These are phyloP conservation scores for Leucoraja erinaceus DNA, from an alignment of 2,113 vertebrate genomes.

Conservation along the genomic window DNA sequence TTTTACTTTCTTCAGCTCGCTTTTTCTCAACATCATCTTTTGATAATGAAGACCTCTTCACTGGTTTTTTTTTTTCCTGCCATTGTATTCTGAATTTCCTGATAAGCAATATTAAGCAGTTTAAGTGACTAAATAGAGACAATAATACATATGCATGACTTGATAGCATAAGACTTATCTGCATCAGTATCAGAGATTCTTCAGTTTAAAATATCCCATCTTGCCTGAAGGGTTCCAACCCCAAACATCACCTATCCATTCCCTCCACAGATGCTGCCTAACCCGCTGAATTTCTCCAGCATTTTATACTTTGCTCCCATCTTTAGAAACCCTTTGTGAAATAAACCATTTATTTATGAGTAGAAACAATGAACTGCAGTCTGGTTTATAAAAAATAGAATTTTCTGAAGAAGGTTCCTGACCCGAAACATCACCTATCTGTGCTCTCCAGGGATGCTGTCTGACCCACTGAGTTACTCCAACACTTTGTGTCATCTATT, in stretches of 20 bases:
- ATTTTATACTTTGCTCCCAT: neutral
- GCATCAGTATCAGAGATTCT: neutral
- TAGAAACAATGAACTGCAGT: too few relatives aligned
- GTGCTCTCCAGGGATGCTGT: too few relatives aligned
- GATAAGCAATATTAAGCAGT: neutral
- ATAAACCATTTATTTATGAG: neutral
- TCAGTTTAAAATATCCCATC: neutral
- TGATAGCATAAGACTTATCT: neutral
- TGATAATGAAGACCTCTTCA: constrained; percentile 54
- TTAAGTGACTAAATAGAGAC: neutral
- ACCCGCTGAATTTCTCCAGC: too few relatives aligned
- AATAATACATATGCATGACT: neutral
- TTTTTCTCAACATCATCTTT: constrained; percentile 43
- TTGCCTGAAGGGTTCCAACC: too few relatives aligned
- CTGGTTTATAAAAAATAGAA: too few relatives aligned
- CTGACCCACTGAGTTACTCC: too few relatives aligned
- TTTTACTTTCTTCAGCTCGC: constrained; percentile 56
- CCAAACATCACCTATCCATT: too few relatives aligned
- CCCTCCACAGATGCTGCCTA: too few relatives aligned
- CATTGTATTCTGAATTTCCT: constrained; percentile 54
- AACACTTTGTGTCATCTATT: neutral
- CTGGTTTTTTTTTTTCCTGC: constrained; percentile 67
- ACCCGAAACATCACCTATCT: too few relatives aligned
- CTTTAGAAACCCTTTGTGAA: neutral
- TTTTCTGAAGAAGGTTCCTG: too few relatives aligned